Conservation (phyloP, 2,113 vertebrate species). For the Otis tarda region DNA sequence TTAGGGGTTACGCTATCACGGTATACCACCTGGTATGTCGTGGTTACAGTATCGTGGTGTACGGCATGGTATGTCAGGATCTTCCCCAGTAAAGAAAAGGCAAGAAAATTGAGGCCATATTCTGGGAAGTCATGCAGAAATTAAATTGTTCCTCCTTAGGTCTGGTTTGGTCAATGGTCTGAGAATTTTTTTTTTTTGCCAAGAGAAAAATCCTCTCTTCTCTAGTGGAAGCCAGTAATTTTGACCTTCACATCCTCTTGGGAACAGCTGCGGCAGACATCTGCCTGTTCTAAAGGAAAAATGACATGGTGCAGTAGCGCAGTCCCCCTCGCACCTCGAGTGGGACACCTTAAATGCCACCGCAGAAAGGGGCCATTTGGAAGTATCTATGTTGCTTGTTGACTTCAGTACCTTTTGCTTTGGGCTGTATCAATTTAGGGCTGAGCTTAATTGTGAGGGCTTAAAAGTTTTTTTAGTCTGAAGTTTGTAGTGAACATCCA, state of each 20-base stretch:
- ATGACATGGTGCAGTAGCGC: neutral
- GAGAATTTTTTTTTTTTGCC: neutral
- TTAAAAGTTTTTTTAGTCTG: neutral
- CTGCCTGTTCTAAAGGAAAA: neutral
- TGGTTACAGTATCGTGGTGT: too few relatives aligned
- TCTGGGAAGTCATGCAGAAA: neutral
- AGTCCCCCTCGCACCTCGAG: accelerated
- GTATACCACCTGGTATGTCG: accelerated
- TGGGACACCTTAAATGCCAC: neutral
- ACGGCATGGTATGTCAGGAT: accelerated
- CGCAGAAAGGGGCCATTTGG: neutral
- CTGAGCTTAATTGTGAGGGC: neutral
- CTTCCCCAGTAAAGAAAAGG: neutral
- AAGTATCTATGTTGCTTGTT: accelerated
- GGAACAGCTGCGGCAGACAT: neutral
- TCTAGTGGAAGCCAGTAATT: neutral
- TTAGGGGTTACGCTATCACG: accelerated
- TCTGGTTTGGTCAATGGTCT: neutral
- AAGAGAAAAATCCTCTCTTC: neutral
- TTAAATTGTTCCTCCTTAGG: neutral
- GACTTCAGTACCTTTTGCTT: neutral
- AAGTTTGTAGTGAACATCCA: neutral
- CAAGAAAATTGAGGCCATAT: neutral
- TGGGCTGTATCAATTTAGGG: neutral
- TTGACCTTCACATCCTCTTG: neutral